Percentiles rank a stretch among this genome's conserved stretches.
Evolutionary conservation across 92 coral and sea anemone genomes (phyloP).

Genomic region (Palythoa grandiflora): DNA sequence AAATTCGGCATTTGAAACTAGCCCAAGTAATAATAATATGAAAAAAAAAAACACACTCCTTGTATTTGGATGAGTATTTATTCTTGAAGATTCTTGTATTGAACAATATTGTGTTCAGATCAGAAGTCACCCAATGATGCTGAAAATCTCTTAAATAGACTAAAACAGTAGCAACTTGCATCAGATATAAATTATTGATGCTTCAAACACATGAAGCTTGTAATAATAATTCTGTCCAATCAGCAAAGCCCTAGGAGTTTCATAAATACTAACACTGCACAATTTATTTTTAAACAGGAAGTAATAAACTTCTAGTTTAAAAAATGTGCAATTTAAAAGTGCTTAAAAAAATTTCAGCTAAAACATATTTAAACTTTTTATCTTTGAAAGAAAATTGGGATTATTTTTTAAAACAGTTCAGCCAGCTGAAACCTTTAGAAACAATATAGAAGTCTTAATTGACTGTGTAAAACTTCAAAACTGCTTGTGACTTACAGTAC

Average conservation of each 20-base stretch:
- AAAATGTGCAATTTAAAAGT: neutral
- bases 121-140: conserved; percentile 15
- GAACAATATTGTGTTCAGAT: conserved; percentile 24
- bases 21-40: neutral
- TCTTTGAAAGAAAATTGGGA: neutral
- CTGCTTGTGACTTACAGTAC: neutral
- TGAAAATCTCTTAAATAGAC: neutral
- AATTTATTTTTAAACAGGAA: neutral
- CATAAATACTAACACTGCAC: neutral
- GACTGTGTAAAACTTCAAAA: neutral
- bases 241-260: neutral
- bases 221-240: neutral
- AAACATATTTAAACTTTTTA: no score
- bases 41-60: neutral
- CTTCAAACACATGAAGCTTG: neutral
- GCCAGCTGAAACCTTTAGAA: conserved; percentile 38
- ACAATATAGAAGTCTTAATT: neutral
- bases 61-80: neutral
- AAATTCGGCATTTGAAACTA: no score
- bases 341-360: neutral
- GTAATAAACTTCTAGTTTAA: neutral
- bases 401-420: neutral
- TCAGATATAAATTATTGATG: neutral
- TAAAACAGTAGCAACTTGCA: neutral
- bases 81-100: neutral